Base-by-base conservation (phyloP, 2,797 vertebrate species). In the Gallinago solitaria region DNA sequence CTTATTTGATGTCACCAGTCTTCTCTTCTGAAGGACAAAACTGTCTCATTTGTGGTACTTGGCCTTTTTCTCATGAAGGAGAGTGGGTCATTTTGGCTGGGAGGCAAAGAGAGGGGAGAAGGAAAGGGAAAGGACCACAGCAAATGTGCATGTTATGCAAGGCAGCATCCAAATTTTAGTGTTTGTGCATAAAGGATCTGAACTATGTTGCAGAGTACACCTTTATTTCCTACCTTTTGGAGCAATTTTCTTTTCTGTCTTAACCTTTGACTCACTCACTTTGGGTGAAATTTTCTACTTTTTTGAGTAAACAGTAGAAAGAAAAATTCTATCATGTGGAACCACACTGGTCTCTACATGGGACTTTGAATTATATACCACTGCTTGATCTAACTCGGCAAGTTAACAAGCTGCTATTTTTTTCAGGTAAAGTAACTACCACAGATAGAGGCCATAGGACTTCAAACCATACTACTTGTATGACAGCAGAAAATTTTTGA, bases 1-100 rank as follows among this genome's bases (percentile, higher is more conserved):
- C 16, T 24, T 11, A 17, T 76, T 76, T 43, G n/a, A 6, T 56
- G 16, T 8, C 7, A 24, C 11, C 4, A 9, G 32, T 83, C 9
- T 53, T 84, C 28, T 74, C 70, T 84, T 79, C 30, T 37, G n/a
- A 28, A 79, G 65, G 63, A 71, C 11, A 79, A 67, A 77, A 59
- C 6, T 0, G 2, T 67, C 2, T 14, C 9, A 17, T 47, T 78
- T 12, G 5, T 11, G 32, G 25, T 1, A 2, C 6, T 75, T 60
- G 47, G 13, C 12, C 30, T 88, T 92, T 71, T 86, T 33, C 50
- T 53, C 3, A 27, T 25, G 35, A 67, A 16, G 65, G 21, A 13
- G 1, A 23, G 9, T 19, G 28, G 21, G 32, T 48, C 19, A 23
- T 64, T 85, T 80, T 9, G 37, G 2, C 32, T 70, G 43, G 48